Base-by-base conservation (phyloP, 2,888 invertebrate species). In the Leptopterna dolabrata region DNA sequence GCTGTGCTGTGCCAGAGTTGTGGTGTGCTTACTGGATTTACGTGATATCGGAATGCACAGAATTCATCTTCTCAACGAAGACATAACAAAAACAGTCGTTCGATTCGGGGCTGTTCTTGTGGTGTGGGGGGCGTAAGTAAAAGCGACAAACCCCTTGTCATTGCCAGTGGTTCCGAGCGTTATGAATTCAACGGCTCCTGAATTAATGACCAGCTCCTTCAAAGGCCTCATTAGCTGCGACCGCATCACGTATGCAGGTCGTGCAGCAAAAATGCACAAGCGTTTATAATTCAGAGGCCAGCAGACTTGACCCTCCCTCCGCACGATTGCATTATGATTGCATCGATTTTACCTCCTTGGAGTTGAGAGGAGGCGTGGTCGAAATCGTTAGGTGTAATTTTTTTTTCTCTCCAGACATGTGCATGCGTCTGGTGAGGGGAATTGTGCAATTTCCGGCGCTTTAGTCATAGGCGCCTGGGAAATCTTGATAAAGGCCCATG, bases 151-250 rank as follows among this genome's bases (percentile, higher is more conserved):
- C 73, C 19, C 7, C 73, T 73, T 73, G 73, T 73, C 73, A 73
- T 73, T 73, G 30, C 36, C 41, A 36, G 36, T 36, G 36, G 73
- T 36, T 41, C 73, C 30, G 36, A 36, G 73, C 73, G 73, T 73
- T 73, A 73, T 73, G 73, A 36, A 73, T 73, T 73, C 73, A 73
- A 73, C 36, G 27, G 24, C 63, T 63, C 24, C 27, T 73, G 73
- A 73, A 73, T 73, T 36, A 73, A 73, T 73, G 73, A 73, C 30
- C 29, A 63, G 63, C 63, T 63, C 63, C 63, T 63, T 63, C 63
- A 19, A 24, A 63, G 63, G 63, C 24, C 63, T 63, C 63, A 63
- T 63, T 63, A 63, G 63, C 63, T 13, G 63, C 24, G 9, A 63
- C 63, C 63, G 24, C 63, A 63, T 63, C 63, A 11, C 63, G 63